Evolutionary conservation across 2,113 vertebrate genomes (phyloP).

Genomic region (Coreoperca whiteheadi): DNA sequence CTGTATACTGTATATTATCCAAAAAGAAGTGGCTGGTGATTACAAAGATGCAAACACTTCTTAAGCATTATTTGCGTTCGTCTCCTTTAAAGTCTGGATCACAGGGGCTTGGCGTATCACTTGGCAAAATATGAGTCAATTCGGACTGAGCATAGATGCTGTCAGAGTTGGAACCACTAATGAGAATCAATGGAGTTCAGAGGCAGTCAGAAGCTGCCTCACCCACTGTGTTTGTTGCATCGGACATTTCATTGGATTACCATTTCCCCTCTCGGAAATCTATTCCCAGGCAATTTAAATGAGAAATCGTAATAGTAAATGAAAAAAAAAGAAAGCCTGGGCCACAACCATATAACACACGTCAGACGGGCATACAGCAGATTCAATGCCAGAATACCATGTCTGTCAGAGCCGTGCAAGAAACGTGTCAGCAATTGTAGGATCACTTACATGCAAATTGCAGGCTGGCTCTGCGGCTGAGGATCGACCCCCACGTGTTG

Average conservation of each 20-base stretch:
- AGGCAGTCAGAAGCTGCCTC: conserved; percentile 73
- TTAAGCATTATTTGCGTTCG: conserved; percentile 43
- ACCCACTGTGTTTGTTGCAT: conserved; percentile 73
- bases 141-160: conserved; percentile 60
- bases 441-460: conserved; percentile 90
- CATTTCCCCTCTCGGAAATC: conserved; percentile 72
- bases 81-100: conserved; percentile 55
- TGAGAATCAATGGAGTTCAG: conserved; percentile 82
- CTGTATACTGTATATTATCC: background rate
- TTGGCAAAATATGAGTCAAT: conserved; percentile 70
- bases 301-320: conserved; percentile 52
- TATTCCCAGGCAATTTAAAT: conserved; percentile 65
- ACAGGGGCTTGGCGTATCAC: conserved; percentile 35
- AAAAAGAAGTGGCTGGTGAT: conserved; percentile 37
- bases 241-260: conserved; percentile 78
- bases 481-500: conserved; percentile 84
- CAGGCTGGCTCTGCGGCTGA: conserved; percentile 87
- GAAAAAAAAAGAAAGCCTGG: conserved; percentile 1
- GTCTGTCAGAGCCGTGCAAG: conserved; percentile 22
- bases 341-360: conserved; percentile 22
- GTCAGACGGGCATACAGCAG: conserved; percentile 23
- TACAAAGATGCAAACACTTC: conserved; percentile 44
- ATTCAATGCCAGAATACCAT: conserved; percentile 39
- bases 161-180: conserved; percentile 76
- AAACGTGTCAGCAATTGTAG: conserved; percentile 22